A percentile compares a stretch with the other conserved stretches of the same genome.
Conservation (phyloP, 2,888 invertebrate species). For the Ellobium chinense region DNA sequence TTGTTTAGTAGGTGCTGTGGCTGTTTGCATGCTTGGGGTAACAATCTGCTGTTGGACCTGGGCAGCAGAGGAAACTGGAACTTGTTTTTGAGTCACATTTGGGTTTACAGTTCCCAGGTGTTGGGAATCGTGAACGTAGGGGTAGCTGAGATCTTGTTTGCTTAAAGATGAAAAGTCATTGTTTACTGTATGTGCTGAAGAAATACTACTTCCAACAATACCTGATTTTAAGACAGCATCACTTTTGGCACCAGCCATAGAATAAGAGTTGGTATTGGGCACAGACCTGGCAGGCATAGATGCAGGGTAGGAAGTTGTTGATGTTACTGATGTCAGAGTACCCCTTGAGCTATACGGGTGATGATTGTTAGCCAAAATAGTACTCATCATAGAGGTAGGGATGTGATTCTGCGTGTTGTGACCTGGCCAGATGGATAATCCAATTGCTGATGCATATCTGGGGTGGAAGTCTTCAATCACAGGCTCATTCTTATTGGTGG, state of each 20-base stretch:
- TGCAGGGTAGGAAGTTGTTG: not conserved
- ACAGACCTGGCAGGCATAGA: not conserved
- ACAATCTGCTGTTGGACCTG: not conserved
- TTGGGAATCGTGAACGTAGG: not conserved
- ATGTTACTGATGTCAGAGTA: not conserved
- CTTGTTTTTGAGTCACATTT: conserved; percentile 6
- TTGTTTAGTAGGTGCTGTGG: not conserved
- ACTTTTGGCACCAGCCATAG: not conserved
- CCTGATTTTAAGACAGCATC: not conserved
- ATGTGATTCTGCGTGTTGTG: not conserved
- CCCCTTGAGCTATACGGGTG: not conserved
- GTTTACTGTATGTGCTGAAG: not conserved
- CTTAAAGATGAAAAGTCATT: not conserved
- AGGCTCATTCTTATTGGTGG: not conserved
- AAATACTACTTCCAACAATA: not conserved
- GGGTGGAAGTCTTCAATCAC: conserved; percentile 13
- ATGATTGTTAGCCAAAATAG: not conserved
- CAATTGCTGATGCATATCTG: conserved; percentile 32
- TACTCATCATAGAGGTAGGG: not conserved
- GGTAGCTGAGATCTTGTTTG: not conserved
- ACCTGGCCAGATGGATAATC: conserved; percentile 31
- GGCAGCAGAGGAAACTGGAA: not conserved
- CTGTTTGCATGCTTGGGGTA: not conserved
- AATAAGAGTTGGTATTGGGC: not conserved
- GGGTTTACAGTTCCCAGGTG: not conserved